Evolutionary conservation across 2,797 vertebrate genomes (phyloP), one percentile per base, ranked within the genome.

Genomic region (Pithecia hirsuta): DNA sequence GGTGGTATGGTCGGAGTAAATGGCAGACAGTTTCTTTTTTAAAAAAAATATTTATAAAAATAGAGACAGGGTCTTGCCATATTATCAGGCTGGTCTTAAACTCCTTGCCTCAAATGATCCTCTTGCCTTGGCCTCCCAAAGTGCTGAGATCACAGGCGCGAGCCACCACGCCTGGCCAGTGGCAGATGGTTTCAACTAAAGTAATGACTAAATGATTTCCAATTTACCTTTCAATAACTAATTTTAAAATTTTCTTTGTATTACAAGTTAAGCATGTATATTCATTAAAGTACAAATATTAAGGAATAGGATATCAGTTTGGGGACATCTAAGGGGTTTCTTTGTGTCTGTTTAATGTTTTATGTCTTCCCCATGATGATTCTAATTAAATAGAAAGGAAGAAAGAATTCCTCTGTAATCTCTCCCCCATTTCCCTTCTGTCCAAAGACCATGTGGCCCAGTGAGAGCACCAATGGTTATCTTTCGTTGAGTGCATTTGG

Each of bases 311-410:
- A 12, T 59, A 75, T 79, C n/a, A 14, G 7, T 48, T 17, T 61
- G 64, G 30, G 61, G n/a, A 44, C 36, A 50, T 57, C 41, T 24
- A 44, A 91, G 50, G 57, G 41, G 28, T 75, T 87, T 76, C 28
- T 64, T 36, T 74, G 64, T 82, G 24, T 93, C 17, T 48, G 12
- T 94, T 91, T 91, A 80, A 79, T 44, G 74, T 88, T 44, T 91
- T 70, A 81, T 95, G 14, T 74, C 44, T 81, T 64, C 14, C 48
- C 41, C 17, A 19, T 30, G 28, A 41, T 84, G 59, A 89, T 93
- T 91, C 67, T 86, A 89, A 57, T 72, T 89, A 93, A 96, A 70
- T 41, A 61, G 80, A 96, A 89, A 94, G 13, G 64, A 39, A 55
- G 70, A 90, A 33, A 41, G 41, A 61, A 52, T 55, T 41, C 30